Percentiles rank a stretch among this genome's conserved stretches.
Evolutionary conservation across 2,113 vertebrate genomes (phyloP).

Genomic region (Delphinus delphis): DNA sequence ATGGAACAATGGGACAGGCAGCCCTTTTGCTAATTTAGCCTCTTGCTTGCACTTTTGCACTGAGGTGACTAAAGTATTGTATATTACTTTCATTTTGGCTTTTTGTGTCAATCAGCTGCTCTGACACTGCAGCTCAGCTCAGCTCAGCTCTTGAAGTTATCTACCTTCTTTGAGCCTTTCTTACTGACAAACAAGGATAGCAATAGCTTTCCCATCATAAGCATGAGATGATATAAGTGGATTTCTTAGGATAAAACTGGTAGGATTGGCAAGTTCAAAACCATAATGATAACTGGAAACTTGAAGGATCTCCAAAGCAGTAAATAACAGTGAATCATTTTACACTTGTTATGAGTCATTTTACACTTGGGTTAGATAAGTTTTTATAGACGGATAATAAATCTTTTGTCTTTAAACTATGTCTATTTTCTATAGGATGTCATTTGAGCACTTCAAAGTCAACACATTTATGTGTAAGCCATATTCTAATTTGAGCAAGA

Average conservation of each 20-base stretch:
- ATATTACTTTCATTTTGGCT: background rate
- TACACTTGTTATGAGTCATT: background rate
- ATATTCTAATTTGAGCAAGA: background rate
- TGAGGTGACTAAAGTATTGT: background rate
- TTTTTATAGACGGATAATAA: background rate
- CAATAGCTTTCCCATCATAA: background rate
- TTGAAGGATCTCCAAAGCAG: background rate
- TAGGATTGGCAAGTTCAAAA: background rate
- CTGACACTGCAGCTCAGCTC: background rate
- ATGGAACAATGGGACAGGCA: background rate
- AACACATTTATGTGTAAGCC: background rate
- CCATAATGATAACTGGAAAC: background rate
- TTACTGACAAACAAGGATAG: background rate
- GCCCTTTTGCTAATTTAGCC: background rate
- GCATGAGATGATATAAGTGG: background rate
- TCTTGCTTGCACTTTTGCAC: background rate
- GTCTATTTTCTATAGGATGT: background rate
- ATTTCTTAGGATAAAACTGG: background rate
- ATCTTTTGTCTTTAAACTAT: background rate
- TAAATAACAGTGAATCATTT: background rate
- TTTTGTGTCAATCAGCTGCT: background rate
- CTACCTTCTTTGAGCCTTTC: background rate
- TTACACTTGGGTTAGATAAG: background rate
- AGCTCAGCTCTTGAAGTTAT: background rate
- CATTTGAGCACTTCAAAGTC: background rate